These are phyloP conservation scores for Drosophila niveifrons DNA, from an alignment of 2,888 invertebrate genomes.

Conservation along the genomic window DNA sequence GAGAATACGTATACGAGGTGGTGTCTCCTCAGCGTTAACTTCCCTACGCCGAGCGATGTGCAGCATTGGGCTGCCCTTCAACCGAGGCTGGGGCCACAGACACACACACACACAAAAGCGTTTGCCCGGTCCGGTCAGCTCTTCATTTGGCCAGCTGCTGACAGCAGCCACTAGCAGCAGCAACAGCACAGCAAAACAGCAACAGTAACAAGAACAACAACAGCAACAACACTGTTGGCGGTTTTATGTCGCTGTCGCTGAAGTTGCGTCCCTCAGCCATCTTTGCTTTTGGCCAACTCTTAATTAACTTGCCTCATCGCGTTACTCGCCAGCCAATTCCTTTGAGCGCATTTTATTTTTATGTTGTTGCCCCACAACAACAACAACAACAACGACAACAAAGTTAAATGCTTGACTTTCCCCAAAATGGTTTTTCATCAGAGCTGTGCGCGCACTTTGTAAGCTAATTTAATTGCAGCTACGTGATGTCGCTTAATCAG, in stretches of 20 bases:
- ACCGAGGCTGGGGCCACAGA: conserved; percentile 12
- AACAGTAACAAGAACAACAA: conserved; percentile 20
- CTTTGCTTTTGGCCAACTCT: conserved; percentile 67
- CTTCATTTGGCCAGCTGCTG: conserved; percentile 74
- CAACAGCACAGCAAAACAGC: too few relatives aligned
- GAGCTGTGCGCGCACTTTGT: conserved; percentile 55
- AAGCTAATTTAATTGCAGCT: conserved; percentile 77
- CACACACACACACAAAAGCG: conserved; percentile 45
- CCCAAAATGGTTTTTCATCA: conserved; percentile 70
- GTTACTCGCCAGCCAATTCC: conserved; percentile 59
- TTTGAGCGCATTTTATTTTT: conserved; percentile 73
- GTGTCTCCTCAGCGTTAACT: conserved; percentile 27
- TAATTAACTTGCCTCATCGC: conserved; percentile 74
- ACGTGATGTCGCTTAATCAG: conserved; percentile 72
- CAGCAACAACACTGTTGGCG: conserved; percentile 55
- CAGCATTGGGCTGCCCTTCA: neutral
- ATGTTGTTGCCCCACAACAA: conserved; percentile 34
- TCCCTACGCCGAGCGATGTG: neutral
- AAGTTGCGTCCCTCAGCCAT: conserved; percentile 35
- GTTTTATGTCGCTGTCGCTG: conserved; percentile 53
- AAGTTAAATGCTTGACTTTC: conserved; percentile 70
- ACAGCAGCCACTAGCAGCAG: conserved; percentile 51
- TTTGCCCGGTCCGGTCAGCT: conserved; percentile 70
- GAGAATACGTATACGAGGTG: conserved; percentile 1
- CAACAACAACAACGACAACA: conserved; percentile 22